These are phyloP conservation scores for Neoarius graeffei DNA, from an alignment of 2,113 vertebrate species.

Conservation along the genomic window DNA sequence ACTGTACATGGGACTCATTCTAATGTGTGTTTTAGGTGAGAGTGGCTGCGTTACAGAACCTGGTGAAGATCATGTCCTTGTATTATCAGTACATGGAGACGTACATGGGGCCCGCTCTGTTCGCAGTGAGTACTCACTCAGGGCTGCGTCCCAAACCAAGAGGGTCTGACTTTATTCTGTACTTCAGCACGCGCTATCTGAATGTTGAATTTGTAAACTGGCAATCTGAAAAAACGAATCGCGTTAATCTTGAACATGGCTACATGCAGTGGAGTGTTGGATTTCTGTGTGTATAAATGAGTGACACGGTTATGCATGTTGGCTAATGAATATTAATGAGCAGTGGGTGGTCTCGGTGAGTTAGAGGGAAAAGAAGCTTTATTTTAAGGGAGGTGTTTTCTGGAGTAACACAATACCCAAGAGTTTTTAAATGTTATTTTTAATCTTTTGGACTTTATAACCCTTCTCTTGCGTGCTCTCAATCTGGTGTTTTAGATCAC, in stretches of 20 bases:
- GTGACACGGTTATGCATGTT: not conserved
- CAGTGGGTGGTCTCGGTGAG: not conserved
- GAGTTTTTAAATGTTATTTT: too few relatives aligned
- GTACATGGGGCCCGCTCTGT: conserved; percentile 96
- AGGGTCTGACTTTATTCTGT: not conserved
- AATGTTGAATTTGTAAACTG: not conserved
- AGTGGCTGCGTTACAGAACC: conserved; percentile 94
- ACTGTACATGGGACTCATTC: too few relatives aligned
- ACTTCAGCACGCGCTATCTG: not conserved
- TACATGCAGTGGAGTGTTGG: not conserved
- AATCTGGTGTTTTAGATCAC: conserved; percentile 79
- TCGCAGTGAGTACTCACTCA: conserved; percentile 76
- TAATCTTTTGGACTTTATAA: not conserved
- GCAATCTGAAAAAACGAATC: not conserved
- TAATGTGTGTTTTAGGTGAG: conserved; percentile 78
- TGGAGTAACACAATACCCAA: too few relatives aligned
- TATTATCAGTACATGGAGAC: conserved; percentile 99
- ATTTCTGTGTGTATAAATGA: not conserved
- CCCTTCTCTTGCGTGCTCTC: not conserved
- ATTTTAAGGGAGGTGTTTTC: too few relatives aligned
- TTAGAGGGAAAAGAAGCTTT: not conserved
- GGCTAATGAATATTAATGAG: not conserved
- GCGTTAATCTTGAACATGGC: not conserved
- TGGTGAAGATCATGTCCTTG: conserved; percentile 99
- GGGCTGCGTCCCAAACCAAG: not conserved